Conservation (phyloP, 2,888 invertebrate genomes). For the Calameuta idolon region DNA sequence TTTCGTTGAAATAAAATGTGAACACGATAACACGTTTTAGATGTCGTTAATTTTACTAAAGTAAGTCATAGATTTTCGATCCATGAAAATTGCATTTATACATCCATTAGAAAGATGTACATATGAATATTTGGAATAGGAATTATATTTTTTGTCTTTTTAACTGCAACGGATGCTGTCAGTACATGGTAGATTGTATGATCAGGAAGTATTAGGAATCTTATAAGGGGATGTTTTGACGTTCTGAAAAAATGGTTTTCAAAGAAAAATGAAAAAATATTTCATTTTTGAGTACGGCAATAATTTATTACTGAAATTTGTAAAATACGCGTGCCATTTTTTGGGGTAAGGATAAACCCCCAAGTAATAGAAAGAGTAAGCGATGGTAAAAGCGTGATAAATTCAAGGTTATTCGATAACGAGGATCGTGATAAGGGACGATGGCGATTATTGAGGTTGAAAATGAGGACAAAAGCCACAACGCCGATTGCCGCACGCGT, state of each 20-base stretch:
- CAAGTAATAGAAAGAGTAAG: neutral
- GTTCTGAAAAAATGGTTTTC: neutral
- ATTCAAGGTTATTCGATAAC: conserved; percentile 31
- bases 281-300: neutral
- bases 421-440: conserved; percentile 36
- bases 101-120: neutral
- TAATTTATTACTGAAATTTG: neutral
- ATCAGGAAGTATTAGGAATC: neutral
- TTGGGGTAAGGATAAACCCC: neutral
- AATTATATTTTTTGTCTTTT: neutral
- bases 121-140: neutral
- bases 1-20: neutral
- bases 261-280: neutral
- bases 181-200: neutral
- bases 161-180: neutral
- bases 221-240: neutral
- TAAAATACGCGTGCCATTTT: neutral
- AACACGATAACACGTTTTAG: neutral
- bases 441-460: conserved; percentile 4
- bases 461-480: neutral
- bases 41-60: neutral
- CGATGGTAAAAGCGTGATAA: conserved; percentile 12
- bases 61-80: neutral
- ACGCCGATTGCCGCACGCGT: neutral
- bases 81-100: neutral